Evolutionary conservation across 2,888 invertebrate species (phyloP).

Genomic region (Sinelater perroti): DNA sequence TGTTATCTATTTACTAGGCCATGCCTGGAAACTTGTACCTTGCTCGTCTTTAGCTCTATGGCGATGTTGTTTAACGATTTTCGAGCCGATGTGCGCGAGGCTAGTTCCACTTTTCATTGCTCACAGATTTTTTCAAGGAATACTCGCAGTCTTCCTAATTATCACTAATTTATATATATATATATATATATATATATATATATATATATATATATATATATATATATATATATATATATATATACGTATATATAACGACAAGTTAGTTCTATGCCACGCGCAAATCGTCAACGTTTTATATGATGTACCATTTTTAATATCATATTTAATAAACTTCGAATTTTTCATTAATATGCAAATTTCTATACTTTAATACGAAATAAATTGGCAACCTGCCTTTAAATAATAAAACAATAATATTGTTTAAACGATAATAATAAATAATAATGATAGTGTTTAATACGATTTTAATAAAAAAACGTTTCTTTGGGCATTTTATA

Average conservation of each 20-base stretch:
- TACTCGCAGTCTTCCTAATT: conserved; percentile 52
- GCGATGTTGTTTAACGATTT: conserved; percentile 44
- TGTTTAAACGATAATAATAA: conserved; percentile 57
- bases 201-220: too few relatives aligned
- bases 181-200: too few relatives aligned
- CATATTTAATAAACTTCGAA: conserved; percentile 60
- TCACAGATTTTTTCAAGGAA: conserved; percentile 49
- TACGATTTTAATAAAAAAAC: conserved; percentile 59
- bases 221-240: too few relatives aligned
- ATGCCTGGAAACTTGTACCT: conserved; percentile 30
- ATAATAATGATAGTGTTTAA: conserved; percentile 60
- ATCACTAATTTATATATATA: conserved; percentile 43
- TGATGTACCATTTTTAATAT: conserved; percentile 61
- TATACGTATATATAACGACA: conserved; percentile 33
- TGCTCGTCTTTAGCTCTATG: conserved; percentile 42
- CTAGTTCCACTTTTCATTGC: conserved; percentile 48
- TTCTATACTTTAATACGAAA: conserved; percentile 53
- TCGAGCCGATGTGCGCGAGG: conserved; percentile 54
- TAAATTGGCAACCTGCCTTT: conserved; percentile 51
- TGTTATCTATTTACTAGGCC: conserved; percentile 38
- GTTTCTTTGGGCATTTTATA: conserved; percentile 60
- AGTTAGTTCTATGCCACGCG: conserved; percentile 46
- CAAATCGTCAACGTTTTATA: conserved; percentile 59
- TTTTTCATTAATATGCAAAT: conserved; percentile 59
- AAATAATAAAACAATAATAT: conserved; percentile 58